Conservation (phyloP, 2,113 vertebrate species). For the Microcebus lehilahytsara region DNA sequence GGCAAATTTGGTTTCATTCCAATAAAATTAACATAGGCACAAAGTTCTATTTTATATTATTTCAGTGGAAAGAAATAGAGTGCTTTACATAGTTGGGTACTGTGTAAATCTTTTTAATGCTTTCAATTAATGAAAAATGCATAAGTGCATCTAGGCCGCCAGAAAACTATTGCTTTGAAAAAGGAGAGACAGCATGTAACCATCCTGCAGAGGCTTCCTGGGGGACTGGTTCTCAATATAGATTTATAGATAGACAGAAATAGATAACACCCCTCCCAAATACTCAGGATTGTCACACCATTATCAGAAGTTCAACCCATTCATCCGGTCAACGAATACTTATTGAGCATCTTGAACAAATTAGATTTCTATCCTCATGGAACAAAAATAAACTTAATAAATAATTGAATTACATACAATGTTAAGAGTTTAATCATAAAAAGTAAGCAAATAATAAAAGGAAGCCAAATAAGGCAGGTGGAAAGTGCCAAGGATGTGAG, state of each 20-base stretch:
- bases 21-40: constrained; percentile 31
- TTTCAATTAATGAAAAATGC: constrained; percentile 60
- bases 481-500: not conserved
- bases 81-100: constrained; percentile 16
- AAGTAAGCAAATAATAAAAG: not conserved
- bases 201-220: not conserved
- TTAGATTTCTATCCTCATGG: not conserved
- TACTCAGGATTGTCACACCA: not conserved
- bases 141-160: not conserved
- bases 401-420: not conserved
- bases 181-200: not conserved
- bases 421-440: not conserved
- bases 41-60: constrained; percentile 42
- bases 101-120: constrained; percentile 53
- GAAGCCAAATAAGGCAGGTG: not conserved
- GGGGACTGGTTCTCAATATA: constrained; percentile 1
- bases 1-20: not conserved
- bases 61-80: not conserved
- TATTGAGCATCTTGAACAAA: not conserved
- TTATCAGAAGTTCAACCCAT: not conserved
- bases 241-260: constrained; percentile 24
- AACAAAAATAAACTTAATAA: not conserved
- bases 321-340: not conserved
- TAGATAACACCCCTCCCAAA: not conserved
- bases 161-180: constrained; percentile 38